Conservation (phyloP, 2,113 vertebrate genomes). For the Pseudopodoces humilis region DNA sequence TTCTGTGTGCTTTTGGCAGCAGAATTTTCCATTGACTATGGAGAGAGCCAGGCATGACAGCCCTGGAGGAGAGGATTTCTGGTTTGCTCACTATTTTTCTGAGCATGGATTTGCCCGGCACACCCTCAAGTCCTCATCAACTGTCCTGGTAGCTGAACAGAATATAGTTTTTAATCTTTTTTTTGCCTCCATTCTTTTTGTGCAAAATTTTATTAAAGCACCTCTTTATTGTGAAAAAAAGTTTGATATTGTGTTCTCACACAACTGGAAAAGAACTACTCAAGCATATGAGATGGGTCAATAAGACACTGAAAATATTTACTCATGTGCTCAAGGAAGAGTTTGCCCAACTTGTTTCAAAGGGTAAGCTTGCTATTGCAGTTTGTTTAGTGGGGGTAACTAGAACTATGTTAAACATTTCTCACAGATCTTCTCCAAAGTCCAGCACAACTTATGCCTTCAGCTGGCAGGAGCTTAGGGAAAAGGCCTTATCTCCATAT, state of each 20-base stretch:
- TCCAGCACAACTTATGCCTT: not conserved
- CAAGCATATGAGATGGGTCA: not conserved
- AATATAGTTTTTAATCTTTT: not conserved
- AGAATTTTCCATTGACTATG: not conserved
- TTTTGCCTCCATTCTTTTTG: not conserved
- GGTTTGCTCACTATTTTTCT: not conserved
- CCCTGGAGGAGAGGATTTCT: not conserved
- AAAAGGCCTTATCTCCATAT: not conserved
- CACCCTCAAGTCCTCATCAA: not conserved
- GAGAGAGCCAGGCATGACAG: not conserved
- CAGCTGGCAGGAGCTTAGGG: not conserved
- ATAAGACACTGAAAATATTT: not conserved
- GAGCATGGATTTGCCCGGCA: not conserved
- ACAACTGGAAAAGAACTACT: not conserved
- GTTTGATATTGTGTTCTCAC: not conserved
- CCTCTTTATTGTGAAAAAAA: not conserved
- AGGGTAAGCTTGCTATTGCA: not conserved
- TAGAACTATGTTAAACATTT: not conserved
- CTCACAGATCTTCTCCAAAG: not conserved
- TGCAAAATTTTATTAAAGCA: not conserved
- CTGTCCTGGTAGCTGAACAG: not conserved
- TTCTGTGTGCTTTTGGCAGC: not conserved
- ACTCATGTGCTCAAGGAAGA: not conserved
- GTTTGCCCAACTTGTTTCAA: not conserved
- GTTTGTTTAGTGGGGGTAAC: not conserved